A percentile compares a stretch with the other conserved stretches of the same genome.
These are phyloP conservation scores for Campoplex capitator DNA, from an alignment of 2,888 invertebrate genomes.

Conservation along the genomic window DNA sequence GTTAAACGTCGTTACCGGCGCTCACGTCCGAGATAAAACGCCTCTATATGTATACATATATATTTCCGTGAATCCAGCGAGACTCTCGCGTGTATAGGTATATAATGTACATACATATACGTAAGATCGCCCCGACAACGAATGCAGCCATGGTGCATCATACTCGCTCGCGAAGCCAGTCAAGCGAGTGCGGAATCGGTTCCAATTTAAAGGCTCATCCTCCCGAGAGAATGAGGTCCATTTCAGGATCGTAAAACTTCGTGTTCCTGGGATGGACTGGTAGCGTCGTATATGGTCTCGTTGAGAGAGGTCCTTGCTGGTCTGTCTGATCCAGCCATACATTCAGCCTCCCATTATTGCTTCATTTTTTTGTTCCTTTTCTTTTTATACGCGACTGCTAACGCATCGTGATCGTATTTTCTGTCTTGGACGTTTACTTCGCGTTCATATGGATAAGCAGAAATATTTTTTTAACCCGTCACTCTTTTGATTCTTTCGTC, in stretches of 20 bases:
- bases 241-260: conserved; percentile 62
- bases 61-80: conserved; percentile 26
- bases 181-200: conserved; percentile 70
- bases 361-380: conserved; percentile 22
- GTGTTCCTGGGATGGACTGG: conserved; percentile 56
- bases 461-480: not conserved
- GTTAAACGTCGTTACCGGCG: conserved; percentile 64
- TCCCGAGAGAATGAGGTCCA: conserved; percentile 68
- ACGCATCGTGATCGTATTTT: conserved; percentile 53
- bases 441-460: not conserved
- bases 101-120: conserved; percentile 15
- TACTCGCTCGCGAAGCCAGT: conserved; percentile 24
- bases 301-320: conserved; percentile 30
- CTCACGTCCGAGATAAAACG: conserved; percentile 48
- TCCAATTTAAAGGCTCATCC: conserved; percentile 74
- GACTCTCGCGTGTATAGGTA: not conserved
- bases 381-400: conserved; percentile 34
- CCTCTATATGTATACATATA: conserved; percentile 26
- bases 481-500: not conserved
- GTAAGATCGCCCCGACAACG: conserved; percentile 42
- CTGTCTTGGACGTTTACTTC: not conserved
- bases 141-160: conserved; percentile 47
- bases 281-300: conserved; percentile 20
- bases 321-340: conserved; percentile 52
- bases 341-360: conserved; percentile 42